Percentiles rank a stretch among this genome's conserved stretches.
These are phyloP conservation scores for Melanargia galathea DNA, from an alignment of 2,888 invertebrate species.

Conservation along the genomic window DNA sequence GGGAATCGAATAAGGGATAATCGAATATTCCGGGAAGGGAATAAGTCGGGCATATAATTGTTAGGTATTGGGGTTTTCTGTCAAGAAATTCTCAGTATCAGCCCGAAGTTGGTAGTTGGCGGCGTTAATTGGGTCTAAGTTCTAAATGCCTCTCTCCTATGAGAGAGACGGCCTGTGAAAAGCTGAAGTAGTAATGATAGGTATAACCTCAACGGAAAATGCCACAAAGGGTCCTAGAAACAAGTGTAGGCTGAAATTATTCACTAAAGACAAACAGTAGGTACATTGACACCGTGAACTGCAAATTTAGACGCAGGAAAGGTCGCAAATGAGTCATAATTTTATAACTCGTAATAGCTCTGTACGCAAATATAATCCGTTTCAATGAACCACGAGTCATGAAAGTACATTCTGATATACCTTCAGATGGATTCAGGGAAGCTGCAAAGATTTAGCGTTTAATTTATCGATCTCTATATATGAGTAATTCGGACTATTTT, in stretches of 20 bases:
- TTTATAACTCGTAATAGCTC: constrained; percentile 30
- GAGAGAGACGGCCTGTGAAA: too few relatives aligned
- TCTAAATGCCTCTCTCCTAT: too few relatives aligned
- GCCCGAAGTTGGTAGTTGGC: too few relatives aligned
- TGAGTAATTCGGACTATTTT: too few relatives aligned
- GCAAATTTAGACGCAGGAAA: constrained; percentile 73
- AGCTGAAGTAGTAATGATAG: too few relatives aligned
- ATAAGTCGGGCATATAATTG: too few relatives aligned
- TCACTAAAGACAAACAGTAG: constrained; percentile 33
- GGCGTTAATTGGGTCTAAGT: too few relatives aligned
- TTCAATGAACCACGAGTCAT: constrained; percentile 16
- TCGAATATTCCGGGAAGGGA: too few relatives aligned
- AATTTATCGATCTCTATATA: constrained; percentile 1
- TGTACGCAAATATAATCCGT: constrained; percentile 11
- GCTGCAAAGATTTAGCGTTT: neutral
- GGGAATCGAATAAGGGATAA: too few relatives aligned
- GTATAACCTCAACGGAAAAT: neutral
- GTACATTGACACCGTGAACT: constrained; percentile 62
- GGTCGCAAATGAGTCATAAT: constrained; percentile 68
- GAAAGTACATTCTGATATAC: neutral
- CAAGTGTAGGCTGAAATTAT: constrained; percentile 16
- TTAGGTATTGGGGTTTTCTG: too few relatives aligned
- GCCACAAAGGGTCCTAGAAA: neutral
- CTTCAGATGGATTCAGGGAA: constrained; percentile 10
- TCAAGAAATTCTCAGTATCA: too few relatives aligned